phyloP scores from a whole-genome alignment of 2,888 invertebrate genomes.

The Drosophila mimica region DNA sequence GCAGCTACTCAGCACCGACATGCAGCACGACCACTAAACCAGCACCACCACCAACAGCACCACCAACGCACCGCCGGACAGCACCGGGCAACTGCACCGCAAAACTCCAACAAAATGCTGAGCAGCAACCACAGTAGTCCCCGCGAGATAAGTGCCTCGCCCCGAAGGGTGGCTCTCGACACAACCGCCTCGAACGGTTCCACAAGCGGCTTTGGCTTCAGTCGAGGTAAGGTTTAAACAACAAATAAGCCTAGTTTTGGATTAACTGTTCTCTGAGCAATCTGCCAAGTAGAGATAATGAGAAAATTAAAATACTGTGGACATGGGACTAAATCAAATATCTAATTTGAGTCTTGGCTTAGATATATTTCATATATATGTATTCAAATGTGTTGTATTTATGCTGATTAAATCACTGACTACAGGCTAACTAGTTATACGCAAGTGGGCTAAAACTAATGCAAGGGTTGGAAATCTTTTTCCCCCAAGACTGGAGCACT shows the following conservation, averaged over 20 bases:
- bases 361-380: too few species aligned
- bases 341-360: too few species aligned
- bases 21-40: conserved; percentile 62
- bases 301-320: not conserved
- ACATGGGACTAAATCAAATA: too few species aligned
- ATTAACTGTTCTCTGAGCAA: not conserved
- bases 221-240: conserved; percentile 80
- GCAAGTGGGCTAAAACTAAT: not conserved
- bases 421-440: not conserved
- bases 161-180: conserved; percentile 80
- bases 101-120: conserved; percentile 62
- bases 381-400: not conserved
- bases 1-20: conserved; percentile 57
- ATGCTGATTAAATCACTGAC: not conserved
- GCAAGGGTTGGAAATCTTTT: not conserved
- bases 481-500: not conserved
- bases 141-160: conserved; percentile 76
- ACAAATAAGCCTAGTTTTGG: not conserved
- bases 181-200: conserved; percentile 83
- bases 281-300: not conserved
- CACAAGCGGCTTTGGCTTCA: conserved; percentile 82
- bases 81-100: conserved; percentile 32
- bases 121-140: conserved; percentile 74
- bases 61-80: conserved; percentile 45
- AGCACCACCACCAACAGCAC: conserved; percentile 54